Conservation (phyloP, 2,113 vertebrate genomes). For the Seriola aureovittata region DNA sequence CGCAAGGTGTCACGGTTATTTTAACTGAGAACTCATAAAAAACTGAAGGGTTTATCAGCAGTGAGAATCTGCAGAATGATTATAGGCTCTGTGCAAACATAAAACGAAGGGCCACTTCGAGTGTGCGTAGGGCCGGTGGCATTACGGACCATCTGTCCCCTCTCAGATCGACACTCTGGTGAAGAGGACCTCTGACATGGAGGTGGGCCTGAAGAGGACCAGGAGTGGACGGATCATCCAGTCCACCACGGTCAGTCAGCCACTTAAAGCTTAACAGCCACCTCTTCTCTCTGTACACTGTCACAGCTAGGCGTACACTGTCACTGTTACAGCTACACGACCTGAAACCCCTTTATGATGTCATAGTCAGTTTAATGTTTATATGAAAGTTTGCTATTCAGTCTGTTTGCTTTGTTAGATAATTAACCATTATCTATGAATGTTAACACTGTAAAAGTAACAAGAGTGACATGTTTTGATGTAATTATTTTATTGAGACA, state of each 20-base stretch:
- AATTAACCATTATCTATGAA: not conserved
- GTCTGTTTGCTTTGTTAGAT: not conserved
- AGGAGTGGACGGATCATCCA: conserved; percentile 86
- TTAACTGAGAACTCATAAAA: not conserved
- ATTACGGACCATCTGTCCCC: conserved; percentile 52
- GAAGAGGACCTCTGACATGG: conserved; percentile 83
- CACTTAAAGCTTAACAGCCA: conserved; percentile 3
- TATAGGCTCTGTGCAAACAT: conserved; percentile 18
- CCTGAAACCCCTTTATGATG: not conserved
- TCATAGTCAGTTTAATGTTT: not conserved
- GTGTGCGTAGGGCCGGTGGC: not conserved
- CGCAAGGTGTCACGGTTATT: not conserved
- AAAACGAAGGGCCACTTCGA: not conserved
- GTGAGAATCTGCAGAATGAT: not conserved
- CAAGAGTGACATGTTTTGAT: not conserved
- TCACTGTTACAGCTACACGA: not conserved
- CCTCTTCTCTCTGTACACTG: not conserved
- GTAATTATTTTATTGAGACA: not conserved
- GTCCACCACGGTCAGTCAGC: conserved; percentile 61
- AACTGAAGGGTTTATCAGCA: not conserved
- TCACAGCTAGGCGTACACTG: too few species aligned
- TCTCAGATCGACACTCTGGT: conserved; percentile 83
- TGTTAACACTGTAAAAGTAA: not conserved
- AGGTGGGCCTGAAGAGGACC: conserved; percentile 86
- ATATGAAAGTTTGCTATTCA: not conserved